A percentile compares a stretch with the other conserved stretches of the same genome.
phyloP scores from a whole-genome alignment of 2,113 vertebrate genomes.

The Varanus salvator region DNA sequence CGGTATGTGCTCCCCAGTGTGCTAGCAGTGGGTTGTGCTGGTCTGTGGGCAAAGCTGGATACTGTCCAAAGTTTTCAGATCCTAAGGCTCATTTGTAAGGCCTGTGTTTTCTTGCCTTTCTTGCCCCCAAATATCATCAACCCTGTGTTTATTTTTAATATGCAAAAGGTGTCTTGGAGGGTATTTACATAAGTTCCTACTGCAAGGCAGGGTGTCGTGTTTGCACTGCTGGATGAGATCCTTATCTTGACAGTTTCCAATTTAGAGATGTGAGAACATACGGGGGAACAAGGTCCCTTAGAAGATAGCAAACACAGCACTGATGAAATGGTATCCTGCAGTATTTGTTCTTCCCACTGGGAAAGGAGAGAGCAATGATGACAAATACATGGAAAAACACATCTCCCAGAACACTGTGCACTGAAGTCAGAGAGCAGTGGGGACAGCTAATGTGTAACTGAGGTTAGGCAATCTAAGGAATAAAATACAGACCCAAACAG shows the following conservation, averaged over 20 bases:
- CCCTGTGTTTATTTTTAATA: background rate
- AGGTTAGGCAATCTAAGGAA: slow-evolving; percentile 54
- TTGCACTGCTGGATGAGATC: background rate
- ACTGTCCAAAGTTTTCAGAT: too few species aligned
- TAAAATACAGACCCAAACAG: slow-evolving; percentile 37
- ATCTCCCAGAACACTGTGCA: slow-evolving; percentile 64
- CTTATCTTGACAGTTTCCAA: background rate
- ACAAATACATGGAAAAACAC: slow-evolving; percentile 73
- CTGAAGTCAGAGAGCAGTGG: slow-evolving; percentile 1
- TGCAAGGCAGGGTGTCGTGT: background rate
- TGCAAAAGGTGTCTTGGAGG: background rate
- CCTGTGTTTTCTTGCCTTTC: background rate
- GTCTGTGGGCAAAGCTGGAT: too few species aligned
- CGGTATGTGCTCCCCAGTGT: too few species aligned
- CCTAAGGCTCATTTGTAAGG: background rate
- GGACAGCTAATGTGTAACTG: slow-evolving; percentile 34
- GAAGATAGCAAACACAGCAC: background rate
- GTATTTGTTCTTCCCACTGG: slow-evolving; percentile 41
- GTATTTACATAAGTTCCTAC: background rate
- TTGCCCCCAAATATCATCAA: background rate
- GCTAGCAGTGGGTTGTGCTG: too few species aligned
- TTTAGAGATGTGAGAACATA: background rate
- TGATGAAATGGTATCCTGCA: slow-evolving; percentile 47
- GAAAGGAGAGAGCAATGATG: slow-evolving; percentile 27
- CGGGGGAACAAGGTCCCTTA: accelerated